phyloP scores from a whole-genome alignment of 1,140 invertebrate genomes.

The Apis mellifera region Amel_HAv3.1 CM009935.2:10248501-10249000 shows the following conservation, averaged over 20 bases:
- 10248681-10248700: neutral
- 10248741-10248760: too few relatives aligned
- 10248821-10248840: conserved; percentile 50
- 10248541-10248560: neutral
- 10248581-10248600: neutral
- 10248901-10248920: neutral
- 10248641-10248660: too few relatives aligned
- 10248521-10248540: neutral
- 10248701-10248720: too few relatives aligned
- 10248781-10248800: too few relatives aligned
- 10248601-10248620: neutral
- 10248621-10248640: too few relatives aligned
- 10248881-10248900: neutral
- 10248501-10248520: neutral
- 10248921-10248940: neutral
- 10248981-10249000: neutral
- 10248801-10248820: conserved; percentile 1
- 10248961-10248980: neutral
- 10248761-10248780: too few relatives aligned
- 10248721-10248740: neutral
- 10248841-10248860: conserved; percentile 5
- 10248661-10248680: too few relatives aligned
- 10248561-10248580: neutral
- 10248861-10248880: conserved; percentile 17
- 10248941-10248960: neutral